Evolutionary conservation across 2,888 invertebrate genomes (phyloP), one percentile per base, ranked within the genome.

Genomic region (Choristoneura rosaceana): DNA sequence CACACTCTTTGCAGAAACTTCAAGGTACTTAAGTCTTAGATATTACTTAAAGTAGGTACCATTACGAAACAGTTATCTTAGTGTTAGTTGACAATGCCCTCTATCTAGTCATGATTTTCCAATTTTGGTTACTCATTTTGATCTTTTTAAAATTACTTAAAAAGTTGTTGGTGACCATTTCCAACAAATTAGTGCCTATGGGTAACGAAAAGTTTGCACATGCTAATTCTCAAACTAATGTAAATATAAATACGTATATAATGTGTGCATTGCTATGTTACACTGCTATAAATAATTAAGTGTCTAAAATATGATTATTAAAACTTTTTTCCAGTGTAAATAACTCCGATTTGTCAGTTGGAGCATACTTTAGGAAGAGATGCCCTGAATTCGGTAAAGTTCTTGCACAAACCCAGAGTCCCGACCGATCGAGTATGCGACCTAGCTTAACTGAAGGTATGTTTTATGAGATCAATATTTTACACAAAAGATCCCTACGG

Each of bases 301-400:
- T 12, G 17, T 25, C 25, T 17, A 66, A 60, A 50, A 17, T n/a
- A 45, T 45, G 43, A 38, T 7, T 38, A 34, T 34, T 14, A 63
- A 60, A 47, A 25, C 59, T 64, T 61, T 41, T 67, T 85, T 85
- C 67, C 78, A 92, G 92, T 52, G 77, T 83, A 60, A 88, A 84
- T 70, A 87, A 84, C 69, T 86, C 89, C 50, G 86, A 88, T 64
- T 68, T 89, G 73, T 93, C 93, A 34, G 85, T 92, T 45, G 93
- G 93, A 43, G 82, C 89, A 3, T 94, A 94, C 76, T 94, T 94
- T 75, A 85, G 89, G 77, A 88, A 89, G 38, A 84, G 90, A 77
- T 93, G 93, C 77, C 83, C 86, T 3, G 89, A 89, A 9, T 89
- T 93, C 78, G 83, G 81, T 0, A 86, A 83, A 71, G 85, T 93